Evolutionary conservation across 2,888 invertebrate genomes (phyloP).

Genomic region (Sepioteuthis lessoniana): DNA sequence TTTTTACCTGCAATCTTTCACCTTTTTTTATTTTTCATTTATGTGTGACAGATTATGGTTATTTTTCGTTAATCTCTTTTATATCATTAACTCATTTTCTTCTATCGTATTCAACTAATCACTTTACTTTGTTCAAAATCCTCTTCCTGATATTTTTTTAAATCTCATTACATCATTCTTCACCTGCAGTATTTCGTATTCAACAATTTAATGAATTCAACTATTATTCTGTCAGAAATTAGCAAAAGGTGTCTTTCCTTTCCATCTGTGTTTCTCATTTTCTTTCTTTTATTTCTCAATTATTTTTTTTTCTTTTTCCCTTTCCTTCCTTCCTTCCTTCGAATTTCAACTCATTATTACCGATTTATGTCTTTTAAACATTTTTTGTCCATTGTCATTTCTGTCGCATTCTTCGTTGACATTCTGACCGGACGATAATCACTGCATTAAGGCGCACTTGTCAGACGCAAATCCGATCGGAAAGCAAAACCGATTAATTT

Average conservation of each 20-base stretch:
- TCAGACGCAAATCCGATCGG: background rate
- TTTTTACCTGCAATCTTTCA: no score
- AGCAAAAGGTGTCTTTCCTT: no score
- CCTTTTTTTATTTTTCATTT: no score
- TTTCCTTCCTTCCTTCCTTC: background rate
- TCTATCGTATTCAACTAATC: no score
- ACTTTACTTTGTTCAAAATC: no score
- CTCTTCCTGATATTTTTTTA: no score
- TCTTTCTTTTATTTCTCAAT: background rate
- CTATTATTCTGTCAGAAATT: no score
- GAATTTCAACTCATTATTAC: background rate
- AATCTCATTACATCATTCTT: background rate
- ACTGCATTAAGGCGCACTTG: background rate
- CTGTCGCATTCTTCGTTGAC: background rate
- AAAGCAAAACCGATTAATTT: conserved; percentile 33
- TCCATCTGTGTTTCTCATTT: no score
- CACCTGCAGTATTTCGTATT: background rate
- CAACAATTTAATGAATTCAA: background rate
- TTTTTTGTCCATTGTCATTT: background rate
- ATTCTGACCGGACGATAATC: conserved; percentile 15
- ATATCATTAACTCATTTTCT: no score
- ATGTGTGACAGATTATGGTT: no score
- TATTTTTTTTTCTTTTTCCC: no score
- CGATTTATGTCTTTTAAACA: background rate
- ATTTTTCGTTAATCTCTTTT: no score